Base-by-base conservation (phyloP, 2,797 vertebrate genomes). In the Neoniphon sammara region DNA sequence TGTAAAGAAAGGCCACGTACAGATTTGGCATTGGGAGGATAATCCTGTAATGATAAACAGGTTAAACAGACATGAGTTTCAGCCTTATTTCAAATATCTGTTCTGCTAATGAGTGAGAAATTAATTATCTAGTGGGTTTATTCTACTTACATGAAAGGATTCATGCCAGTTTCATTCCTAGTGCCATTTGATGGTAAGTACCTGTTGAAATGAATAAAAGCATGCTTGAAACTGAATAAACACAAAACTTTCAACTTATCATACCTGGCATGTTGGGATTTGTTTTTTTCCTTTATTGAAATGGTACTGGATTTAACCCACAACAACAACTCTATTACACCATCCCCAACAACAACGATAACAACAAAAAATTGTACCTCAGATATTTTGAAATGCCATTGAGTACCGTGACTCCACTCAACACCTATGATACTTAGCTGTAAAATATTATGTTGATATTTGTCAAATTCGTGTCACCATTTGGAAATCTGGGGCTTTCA, bases 1-100 rank as follows among this genome's bases (percentile, higher is more conserved):
- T 34, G 17, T 39, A 27, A 44, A 44, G 11, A 27, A 17, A 44
- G 11, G 14, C 5, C 42, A 15, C 67, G 59, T 66, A 77, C 52
- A 11, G 0, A 17, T 23, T 21, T 2, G 5, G 21, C 14, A 50
- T 15, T 1, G 21, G n/a, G 20, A 31, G 15, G n/a, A 25, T 0
- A 5, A 18, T 21, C 50, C 65, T 73, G 36, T 11, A 47, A 64
- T 17, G 25, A 42, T 44, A 27, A 58, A 30, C 20, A 55, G 44
- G n/a, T 30, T 30, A 27, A 58, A 30, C 20, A 60, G 44, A 46
- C 3, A 57, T 5, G 15, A 55, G 18, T 46, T 21, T 44, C 15
- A 63, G 20, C 7, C 0, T 20, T 2, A 30, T 52, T 64, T 53
- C 17, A 44, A 42, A 21, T 1, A 34, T 14, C 36, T 10, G n/a